Conservation (phyloP, 2,888 invertebrate species). For the Mythimna vitellina region DNA sequence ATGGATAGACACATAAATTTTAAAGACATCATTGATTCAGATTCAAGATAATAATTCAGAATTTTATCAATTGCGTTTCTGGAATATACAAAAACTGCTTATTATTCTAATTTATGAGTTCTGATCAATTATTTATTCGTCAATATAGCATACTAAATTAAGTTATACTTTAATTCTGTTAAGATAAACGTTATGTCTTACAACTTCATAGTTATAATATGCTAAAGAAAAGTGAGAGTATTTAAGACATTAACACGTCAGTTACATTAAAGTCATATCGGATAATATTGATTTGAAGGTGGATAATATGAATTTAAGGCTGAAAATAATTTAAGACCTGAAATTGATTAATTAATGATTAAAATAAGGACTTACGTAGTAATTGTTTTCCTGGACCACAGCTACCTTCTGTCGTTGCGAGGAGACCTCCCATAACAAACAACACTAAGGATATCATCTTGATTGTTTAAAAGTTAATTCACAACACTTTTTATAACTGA, state of each 20-base stretch:
- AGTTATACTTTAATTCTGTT: constrained; percentile 6
- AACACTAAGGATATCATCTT: constrained; percentile 89
- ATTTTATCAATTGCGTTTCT: constrained; percentile 20
- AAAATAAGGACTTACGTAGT: constrained; percentile 82
- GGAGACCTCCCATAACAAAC: constrained; percentile 87
- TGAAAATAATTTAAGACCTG: constrained; percentile 4
- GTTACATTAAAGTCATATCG: not conserved
- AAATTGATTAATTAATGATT: not conserved
- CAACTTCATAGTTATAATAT: constrained; percentile 11
- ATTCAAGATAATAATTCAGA: constrained; percentile 25
- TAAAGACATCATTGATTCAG: constrained; percentile 20
- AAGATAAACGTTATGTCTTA: not conserved
- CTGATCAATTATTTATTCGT: constrained; percentile 11
- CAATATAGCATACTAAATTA: constrained; percentile 16
- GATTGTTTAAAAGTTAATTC: constrained; percentile 76
- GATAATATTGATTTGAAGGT: not conserved
- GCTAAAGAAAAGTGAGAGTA: not conserved
- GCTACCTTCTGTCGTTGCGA: constrained; percentile 84
- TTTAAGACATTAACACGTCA: not conserved
- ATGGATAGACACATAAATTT: constrained; percentile 40
- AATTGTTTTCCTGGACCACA: constrained; percentile 87
- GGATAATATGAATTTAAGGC: not conserved
- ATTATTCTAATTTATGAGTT: constrained; percentile 23
- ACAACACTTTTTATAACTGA: constrained; percentile 86
- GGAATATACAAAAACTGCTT: constrained; percentile 7